A percentile compares a stretch with the other conserved stretches of the same genome.
These are phyloP conservation scores for Sparus aurata DNA, from an alignment of 2,797 vertebrate species.

Conservation along the genomic window DNA sequence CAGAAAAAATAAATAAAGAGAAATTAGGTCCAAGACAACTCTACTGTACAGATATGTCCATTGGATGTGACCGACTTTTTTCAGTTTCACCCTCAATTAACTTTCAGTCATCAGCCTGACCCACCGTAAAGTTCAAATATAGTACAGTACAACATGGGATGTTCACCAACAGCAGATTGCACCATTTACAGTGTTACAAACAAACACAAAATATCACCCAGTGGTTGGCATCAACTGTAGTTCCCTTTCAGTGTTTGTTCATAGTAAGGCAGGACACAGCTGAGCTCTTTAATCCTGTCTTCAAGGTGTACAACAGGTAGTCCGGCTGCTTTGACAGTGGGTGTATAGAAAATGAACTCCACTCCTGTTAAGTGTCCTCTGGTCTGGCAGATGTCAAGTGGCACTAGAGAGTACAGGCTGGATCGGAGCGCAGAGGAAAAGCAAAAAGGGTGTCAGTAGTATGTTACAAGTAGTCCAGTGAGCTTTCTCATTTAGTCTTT, in stretches of 20 bases:
- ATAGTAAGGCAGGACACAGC: conserved; percentile 82
- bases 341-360: conserved; percentile 60
- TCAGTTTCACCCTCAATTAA: conserved; percentile 31
- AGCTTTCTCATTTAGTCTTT: conserved; percentile 53
- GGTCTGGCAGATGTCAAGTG: conserved; percentile 67
- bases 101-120: conserved; percentile 22
- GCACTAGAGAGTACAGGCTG: conserved; percentile 57
- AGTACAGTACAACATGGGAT: conserved; percentile 74
- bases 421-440: conserved; percentile 58
- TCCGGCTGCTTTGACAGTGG: conserved; percentile 52
- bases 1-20: conserved; percentile 79
- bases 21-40: conserved; percentile 74
- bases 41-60: conserved; percentile 74
- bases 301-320: conserved; percentile 44
- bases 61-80: conserved; percentile 41
- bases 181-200: conserved; percentile 84
- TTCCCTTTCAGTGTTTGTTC: conserved; percentile 67
- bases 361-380: conserved; percentile 57
- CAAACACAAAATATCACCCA: conserved; percentile 78
- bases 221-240: conserved; percentile 59
- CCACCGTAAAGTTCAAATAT: conserved; percentile 68
- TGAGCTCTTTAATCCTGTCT: conserved; percentile 58
- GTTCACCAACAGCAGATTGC: conserved; percentile 79
- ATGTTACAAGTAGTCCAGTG: conserved; percentile 66
- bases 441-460: conserved; percentile 55